Base-by-base conservation (phyloP, 2,888 invertebrate species). In the Dolichomitus sp. region DNA sequence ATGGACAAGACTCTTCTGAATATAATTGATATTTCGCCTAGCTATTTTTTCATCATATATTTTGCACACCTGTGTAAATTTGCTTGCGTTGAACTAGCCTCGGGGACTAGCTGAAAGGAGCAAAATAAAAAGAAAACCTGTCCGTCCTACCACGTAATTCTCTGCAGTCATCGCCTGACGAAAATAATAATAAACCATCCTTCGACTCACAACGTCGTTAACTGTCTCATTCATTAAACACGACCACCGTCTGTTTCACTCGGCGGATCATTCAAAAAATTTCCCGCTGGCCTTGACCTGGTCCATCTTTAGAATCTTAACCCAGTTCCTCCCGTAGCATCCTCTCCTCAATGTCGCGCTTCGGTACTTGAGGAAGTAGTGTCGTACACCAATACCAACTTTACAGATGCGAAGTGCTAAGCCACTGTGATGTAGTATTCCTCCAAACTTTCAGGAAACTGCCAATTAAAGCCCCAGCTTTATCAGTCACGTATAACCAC, bases 241-340 rank as follows among this genome's bases (percentile, higher is more conserved):
- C 48, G 17, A 23, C 42, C 45, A 9, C 1, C 4, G 4, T 4
- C 2, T 0, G 37, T 3, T 30, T 19, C 17, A 45, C 7, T 27
- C 23, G 19, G 5, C 23, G 12, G 27, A 11, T 14, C 2, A 33
- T 12, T 48, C 2, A 57, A 40, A 52, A 54, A 37, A 23, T 19
- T 61, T 57, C 61, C 19, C 66, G 59, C 14, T 80, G 79, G 61
- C 82, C 79, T 79, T 83, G 82, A 83, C 75, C 82, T 42, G 75
- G 52, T 83, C 72, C 75, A 30, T 61, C 72, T 80, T 80, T 80
- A 76, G 79, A 83, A 48, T 59, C 72, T 66, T 66, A 76, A 80
- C 79, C 79, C 79, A 79, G 66, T 72, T 72, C 30, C 45, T 33
- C 33, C 63, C 59, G 45, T 23, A 23, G n/a, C 48, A 9, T 45